Evolutionary conservation across 2,888 invertebrate species (phyloP).

Genomic region (Drosophila kambysellisi): DNA sequence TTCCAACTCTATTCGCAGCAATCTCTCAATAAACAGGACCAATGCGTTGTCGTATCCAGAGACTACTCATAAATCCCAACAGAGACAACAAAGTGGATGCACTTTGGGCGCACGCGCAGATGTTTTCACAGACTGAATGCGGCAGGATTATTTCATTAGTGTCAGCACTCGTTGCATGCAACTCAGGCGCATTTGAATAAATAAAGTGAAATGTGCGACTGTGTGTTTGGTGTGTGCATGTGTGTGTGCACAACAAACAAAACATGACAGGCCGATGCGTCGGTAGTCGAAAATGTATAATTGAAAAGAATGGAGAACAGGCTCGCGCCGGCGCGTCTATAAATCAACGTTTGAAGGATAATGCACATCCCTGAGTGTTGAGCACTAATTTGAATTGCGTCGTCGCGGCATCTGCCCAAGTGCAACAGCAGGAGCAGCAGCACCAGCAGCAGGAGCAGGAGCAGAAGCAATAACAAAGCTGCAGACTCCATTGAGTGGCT

Average conservation of each 20-base stretch:
- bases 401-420: constrained; percentile 57
- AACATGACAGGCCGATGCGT: constrained; percentile 49
- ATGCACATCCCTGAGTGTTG: constrained; percentile 65
- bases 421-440: constrained; percentile 2
- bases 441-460: background rate
- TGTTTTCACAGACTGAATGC: constrained; percentile 57
- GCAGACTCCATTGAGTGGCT: constrained; percentile 27
- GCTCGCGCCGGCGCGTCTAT: constrained; percentile 53
- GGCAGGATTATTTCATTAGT: constrained; percentile 68
- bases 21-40: constrained; percentile 33
- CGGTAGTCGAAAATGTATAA: constrained; percentile 42
- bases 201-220: constrained; percentile 48
- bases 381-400: constrained; percentile 70
- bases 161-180: constrained; percentile 55
- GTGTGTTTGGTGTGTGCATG: constrained; percentile 1
- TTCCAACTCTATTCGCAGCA: constrained; percentile 11
- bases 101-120: constrained; percentile 65
- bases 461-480: constrained; percentile 24
- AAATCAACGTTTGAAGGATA: constrained; percentile 72
- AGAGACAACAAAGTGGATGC: constrained; percentile 27
- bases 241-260: constrained; percentile 45
- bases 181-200: constrained; percentile 64
- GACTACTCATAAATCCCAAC: constrained; percentile 21
- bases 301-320: constrained; percentile 51
- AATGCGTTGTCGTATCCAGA: constrained; percentile 37